Conservation (phyloP, 2,888 invertebrate genomes). For the Watsonalla cultraria region DNA sequence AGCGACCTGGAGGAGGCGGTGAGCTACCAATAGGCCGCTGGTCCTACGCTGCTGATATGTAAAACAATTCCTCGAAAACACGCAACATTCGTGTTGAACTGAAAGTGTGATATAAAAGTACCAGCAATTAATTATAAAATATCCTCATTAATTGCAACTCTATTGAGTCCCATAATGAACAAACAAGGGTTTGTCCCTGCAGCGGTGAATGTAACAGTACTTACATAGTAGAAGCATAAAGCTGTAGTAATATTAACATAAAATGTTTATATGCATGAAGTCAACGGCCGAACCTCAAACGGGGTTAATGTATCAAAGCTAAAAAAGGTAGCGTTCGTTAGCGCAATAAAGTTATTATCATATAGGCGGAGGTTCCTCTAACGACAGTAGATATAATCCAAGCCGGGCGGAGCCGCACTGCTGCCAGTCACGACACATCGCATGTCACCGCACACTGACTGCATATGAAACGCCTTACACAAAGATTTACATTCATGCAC, state of each 20-base stretch:
- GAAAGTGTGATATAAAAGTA: too few species aligned
- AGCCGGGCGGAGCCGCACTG: constrained; percentile 6
- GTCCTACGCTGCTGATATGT: too few species aligned
- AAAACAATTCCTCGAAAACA: too few species aligned
- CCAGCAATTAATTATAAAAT: too few species aligned
- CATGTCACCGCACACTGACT: constrained; percentile 15
- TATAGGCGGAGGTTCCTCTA: neutral
- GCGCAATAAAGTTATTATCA: constrained; percentile 4
- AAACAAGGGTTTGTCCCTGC: neutral
- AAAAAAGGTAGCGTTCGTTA: constrained; percentile 3
- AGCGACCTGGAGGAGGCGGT: too few species aligned
- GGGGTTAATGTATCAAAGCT: constrained; percentile 2
- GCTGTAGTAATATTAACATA: neutral
- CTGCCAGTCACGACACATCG: constrained; percentile 19
- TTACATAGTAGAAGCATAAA: neutral
- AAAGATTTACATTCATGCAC: constrained; percentile 3
- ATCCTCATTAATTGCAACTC: too few species aligned
- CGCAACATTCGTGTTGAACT: too few species aligned
- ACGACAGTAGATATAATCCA: constrained; percentile 1
- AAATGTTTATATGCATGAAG: neutral
- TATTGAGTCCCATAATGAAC: too few species aligned
- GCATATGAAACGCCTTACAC: constrained; percentile 5
- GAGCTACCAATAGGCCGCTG: too few species aligned
- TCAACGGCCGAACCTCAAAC: neutral
- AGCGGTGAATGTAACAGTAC: neutral